Base-by-base conservation (phyloP, 2,797 vertebrate species). In the Acanthurus tractus region DNA sequence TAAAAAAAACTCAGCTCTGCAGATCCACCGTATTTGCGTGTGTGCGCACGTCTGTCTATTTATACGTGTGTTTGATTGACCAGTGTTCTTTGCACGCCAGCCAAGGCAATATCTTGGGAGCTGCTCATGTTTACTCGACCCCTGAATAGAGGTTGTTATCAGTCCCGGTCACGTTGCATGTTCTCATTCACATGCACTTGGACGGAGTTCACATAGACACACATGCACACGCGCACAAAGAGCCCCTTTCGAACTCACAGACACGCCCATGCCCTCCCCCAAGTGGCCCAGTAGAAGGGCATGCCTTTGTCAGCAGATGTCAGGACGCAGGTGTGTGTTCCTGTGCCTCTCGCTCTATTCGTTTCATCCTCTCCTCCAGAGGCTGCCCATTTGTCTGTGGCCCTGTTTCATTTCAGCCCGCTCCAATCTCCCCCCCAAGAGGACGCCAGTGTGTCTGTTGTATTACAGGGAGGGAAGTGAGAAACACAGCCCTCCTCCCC, bases 251-350 rank as follows among this genome's bases (percentile, higher is more conserved):
- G 74, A 82, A 85, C 75, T 68, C 25, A 57, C 49, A 15, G 48
- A 62, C 69, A 58, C 63, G 1, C 79, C 38, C 67, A 61, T 55
- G 7, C 86, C 80, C 84, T 78, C 91, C 88, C 89, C 83, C 36
- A 63, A 88, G 89, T 86, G 70, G 84, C 86, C 89, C 87, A 81
- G 88, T 88, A 85, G 92, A 94, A 93, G 93, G 92, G 90, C 92
- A 94, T 87, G 92, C 78, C 93, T 92, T 94, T 94, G 93, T 93
- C 91, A 93, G 93, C 93, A 93, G 93, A 93, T 94, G 92, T 93
- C 91, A 90, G 92, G 93, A 82, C 90, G 91, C 93, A 94, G 94
- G 90, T 94, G 94, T 92, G 91, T 92, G 90, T 92, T 92, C 90
- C 85, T 89, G 82, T 55, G 86, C 84, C 76, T 89, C 85, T 89